Percentiles rank a stretch among this genome's conserved stretches.
These are phyloP conservation scores for Phyllostomus discolor DNA, from an alignment of 2,113 vertebrate species.

Conservation along the genomic window DNA sequence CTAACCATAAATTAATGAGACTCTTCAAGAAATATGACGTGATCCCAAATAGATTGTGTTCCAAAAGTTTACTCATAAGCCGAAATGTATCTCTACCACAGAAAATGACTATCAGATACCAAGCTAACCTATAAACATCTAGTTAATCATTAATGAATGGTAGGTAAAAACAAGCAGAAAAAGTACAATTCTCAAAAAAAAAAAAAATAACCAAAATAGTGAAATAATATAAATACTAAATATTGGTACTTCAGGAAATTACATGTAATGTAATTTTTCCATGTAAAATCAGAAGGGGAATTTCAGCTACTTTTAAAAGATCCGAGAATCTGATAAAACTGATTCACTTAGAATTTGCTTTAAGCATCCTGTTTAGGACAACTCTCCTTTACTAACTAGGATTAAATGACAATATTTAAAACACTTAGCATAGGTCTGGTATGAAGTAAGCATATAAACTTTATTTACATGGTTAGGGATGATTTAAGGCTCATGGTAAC, in stretches of 20 bases:
- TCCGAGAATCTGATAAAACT: not conserved
- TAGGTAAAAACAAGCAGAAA: not conserved
- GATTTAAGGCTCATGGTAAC: not conserved
- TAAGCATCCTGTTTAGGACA: not conserved
- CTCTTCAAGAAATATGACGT: not conserved
- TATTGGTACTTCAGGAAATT: constrained; percentile 7
- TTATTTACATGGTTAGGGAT: not conserved
- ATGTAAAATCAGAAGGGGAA: not conserved
- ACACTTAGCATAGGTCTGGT: not conserved
- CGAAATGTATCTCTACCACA: not conserved
- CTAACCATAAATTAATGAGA: not conserved
- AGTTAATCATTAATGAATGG: not conserved
- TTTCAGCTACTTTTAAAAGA: not conserved
- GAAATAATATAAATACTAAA: not conserved
- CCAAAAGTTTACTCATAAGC: not conserved
- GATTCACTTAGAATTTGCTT: not conserved
- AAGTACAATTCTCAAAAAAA: not conserved
- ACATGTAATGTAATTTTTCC: not conserved
- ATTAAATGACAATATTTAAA: constrained; percentile 1
- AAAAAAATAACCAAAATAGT: not conserved
- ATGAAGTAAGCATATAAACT: not conserved
- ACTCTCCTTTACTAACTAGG: not conserved
- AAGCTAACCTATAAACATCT: not conserved
- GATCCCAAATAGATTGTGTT: not conserved
- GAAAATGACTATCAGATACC: not conserved